A percentile compares a stretch with the other conserved stretches of the same genome.
phyloP scores from a whole-genome alignment of 2,797 vertebrate species.

The Enteromius afrohamiltoni region DNA sequence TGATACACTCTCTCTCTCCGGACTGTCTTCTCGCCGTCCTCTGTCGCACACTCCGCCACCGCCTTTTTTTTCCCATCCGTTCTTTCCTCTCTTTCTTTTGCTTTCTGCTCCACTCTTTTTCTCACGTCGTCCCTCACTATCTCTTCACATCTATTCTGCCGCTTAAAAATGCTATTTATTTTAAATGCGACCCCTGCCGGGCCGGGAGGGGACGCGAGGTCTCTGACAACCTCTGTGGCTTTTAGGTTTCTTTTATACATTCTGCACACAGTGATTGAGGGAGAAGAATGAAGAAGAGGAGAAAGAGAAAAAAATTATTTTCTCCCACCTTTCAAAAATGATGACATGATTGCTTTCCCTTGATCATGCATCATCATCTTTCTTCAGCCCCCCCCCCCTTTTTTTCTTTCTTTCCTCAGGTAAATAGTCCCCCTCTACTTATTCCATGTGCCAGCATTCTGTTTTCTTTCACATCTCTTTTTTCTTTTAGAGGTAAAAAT shows the following conservation, averaged over 20 bases:
- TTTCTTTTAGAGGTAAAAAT: slow-evolving; percentile 67
- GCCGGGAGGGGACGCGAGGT: slow-evolving; percentile 89
- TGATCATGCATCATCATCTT: slow-evolving; percentile 99
- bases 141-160: slow-evolving; percentile 30
- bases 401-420: slow-evolving; percentile 83
- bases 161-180: slow-evolving; percentile 95
- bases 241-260: slow-evolving; percentile 99
- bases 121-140: slow-evolving; percentile 52
- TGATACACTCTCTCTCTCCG: slow-evolving; percentile 87
- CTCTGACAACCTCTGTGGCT: slow-evolving; percentile 94
- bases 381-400: slow-evolving; percentile 80
- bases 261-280: slow-evolving; percentile 84
- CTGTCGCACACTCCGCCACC: slow-evolving; percentile 68
- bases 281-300: slow-evolving; percentile 80
- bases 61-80: background rate
- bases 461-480: slow-evolving; percentile 42
- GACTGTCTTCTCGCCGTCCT: slow-evolving; percentile 84
- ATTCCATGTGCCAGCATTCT: slow-evolving; percentile 81
- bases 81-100: slow-evolving; percentile 33
- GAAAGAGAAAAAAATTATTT: slow-evolving; percentile 92
- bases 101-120: slow-evolving; percentile 49
- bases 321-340: slow-evolving; percentile 99
- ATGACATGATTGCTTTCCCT: slow-evolving; percentile 99
- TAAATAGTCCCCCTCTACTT: slow-evolving; percentile 82
- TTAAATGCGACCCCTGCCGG: slow-evolving; percentile 96